phyloP scores from a whole-genome alignment of 2,888 invertebrate species.

The Eledona agricola region DNA sequence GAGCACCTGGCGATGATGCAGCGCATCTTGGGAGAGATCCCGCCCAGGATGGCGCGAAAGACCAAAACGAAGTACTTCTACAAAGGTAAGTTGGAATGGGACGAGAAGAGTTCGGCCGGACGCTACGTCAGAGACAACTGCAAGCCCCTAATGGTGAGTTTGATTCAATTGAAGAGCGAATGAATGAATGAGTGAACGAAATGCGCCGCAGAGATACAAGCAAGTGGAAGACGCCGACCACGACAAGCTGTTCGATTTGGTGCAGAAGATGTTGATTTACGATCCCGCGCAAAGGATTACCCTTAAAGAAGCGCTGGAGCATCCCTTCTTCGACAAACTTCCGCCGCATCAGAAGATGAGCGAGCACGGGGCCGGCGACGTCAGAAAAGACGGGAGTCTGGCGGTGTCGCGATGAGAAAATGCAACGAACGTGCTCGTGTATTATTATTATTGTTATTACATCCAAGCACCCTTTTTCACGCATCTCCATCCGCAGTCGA shows the following conservation, averaged over 20 bases:
- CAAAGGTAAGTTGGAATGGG: conserved; percentile 97
- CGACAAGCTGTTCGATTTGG: conserved; percentile 91
- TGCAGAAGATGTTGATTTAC: conserved; percentile 96
- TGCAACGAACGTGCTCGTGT: conserved; percentile 5
- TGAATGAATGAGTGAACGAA: no score
- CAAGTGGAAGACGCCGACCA: conserved; percentile 90
- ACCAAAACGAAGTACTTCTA: conserved; percentile 98
- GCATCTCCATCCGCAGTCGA: conserved; percentile 15
- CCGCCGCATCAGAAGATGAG: conserved; percentile 80
- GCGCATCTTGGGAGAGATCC: conserved; percentile 94
- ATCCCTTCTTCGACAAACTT: conserved; percentile 92
- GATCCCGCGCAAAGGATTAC: conserved; percentile 92
- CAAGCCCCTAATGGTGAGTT: conserved; percentile 86
- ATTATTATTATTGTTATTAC: conserved; percentile 1
- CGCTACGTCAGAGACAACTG: conserved; percentile 98
- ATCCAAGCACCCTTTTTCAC: conserved; percentile 15
- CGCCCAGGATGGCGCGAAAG: conserved; percentile 86
- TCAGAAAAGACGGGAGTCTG: conserved; percentile 72
- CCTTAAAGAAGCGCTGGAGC: conserved; percentile 85
- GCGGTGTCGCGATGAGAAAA: conserved; percentile 75
- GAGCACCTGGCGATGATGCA: conserved; percentile 99
- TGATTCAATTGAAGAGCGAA: conserved; percentile 4
- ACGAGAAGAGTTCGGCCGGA: conserved; percentile 94
- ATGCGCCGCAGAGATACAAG: conserved; percentile 80
- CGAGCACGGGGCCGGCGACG: conserved; percentile 64